Evolutionary conservation across 2,113 vertebrate genomes (phyloP).

Genomic region (Lamprotornis superbus): DNA sequence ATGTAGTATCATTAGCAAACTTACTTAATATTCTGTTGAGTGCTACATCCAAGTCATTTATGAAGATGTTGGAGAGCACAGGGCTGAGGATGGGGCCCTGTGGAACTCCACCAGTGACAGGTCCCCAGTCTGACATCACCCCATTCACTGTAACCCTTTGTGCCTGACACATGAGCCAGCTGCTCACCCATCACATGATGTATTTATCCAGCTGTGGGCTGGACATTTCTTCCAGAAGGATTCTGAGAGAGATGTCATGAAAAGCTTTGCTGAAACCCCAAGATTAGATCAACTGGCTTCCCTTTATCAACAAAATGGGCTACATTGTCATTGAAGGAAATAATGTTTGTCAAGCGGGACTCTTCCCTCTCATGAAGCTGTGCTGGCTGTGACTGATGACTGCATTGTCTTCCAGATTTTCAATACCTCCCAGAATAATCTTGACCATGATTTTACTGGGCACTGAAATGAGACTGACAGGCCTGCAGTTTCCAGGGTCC

Average conservation of each 20-base stretch:
- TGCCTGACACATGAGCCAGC: accelerated
- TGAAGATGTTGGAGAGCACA: not conserved
- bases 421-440: not conserved
- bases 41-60: not conserved
- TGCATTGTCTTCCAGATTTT: not conserved
- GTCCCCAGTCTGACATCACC: not conserved
- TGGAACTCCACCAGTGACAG: not conserved
- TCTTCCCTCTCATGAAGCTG: not conserved
- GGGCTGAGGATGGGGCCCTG: not conserved
- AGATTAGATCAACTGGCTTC: not conserved
- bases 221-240: not conserved
- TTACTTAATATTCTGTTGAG: accelerated
- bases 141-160: not conserved
- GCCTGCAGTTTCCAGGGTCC: not conserved
- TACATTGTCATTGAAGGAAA: not conserved
- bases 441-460: not conserved
- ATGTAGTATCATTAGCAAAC: not conserved
- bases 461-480: not conserved
- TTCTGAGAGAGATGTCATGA: not conserved
- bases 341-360: not conserved
- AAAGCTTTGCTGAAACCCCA: not conserved
- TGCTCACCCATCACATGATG: not conserved
- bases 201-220: not conserved
- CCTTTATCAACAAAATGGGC: not conserved
- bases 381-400: not conserved